phyloP scores from a whole-genome alignment of 2,888 invertebrate genomes.

The Molorchus minor region DNA sequence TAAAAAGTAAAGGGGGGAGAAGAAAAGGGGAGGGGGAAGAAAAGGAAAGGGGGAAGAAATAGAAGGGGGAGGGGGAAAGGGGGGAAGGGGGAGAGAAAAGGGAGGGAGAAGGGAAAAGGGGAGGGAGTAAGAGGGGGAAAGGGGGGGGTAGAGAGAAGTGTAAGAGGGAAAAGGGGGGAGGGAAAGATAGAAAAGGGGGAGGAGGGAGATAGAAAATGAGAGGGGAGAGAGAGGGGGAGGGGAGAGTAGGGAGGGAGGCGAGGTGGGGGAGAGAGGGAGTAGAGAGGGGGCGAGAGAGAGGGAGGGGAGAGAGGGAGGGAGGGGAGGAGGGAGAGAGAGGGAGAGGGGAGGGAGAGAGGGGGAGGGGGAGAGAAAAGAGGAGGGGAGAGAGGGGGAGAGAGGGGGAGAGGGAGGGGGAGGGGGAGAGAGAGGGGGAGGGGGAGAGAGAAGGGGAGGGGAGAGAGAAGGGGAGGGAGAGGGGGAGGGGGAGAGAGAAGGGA shows the following conservation, averaged over 20 bases:
- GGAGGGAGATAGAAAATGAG: background rate
- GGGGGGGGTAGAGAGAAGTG: background rate
- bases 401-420: background rate
- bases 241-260: background rate
- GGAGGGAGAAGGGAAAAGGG: background rate
- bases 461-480: background rate
- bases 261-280: background rate
- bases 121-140: background rate
- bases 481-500: background rate
- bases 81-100: background rate
- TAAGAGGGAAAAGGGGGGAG: background rate
- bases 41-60: background rate
- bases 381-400: background rate
- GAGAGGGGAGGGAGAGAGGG: background rate
- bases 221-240: background rate
- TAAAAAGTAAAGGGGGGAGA: background rate
- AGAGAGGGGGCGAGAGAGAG: background rate
- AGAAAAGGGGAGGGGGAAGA: background rate
- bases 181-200: background rate
- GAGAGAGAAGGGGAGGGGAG: background rate
- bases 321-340: background rate
- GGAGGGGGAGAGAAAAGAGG: background rate
- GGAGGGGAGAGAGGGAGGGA: background rate
- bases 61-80: background rate
- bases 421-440: background rate